Evolutionary conservation across 2,113 vertebrate genomes (phyloP), one percentile per base, ranked within the genome.

Genomic region (Microcebus griseorufus): DNA sequence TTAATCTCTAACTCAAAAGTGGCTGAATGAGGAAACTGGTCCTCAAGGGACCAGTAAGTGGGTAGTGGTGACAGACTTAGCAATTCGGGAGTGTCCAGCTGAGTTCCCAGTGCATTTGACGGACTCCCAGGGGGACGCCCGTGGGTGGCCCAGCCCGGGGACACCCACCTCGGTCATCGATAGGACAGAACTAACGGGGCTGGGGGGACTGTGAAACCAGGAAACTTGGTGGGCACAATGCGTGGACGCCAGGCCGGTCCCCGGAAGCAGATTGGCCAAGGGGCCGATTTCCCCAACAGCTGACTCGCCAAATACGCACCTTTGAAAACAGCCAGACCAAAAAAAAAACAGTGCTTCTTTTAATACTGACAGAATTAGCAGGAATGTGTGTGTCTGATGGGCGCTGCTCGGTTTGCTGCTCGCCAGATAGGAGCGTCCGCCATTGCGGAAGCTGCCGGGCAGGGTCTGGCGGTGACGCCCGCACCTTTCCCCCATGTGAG

Each of bases 401-500:
- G n/a, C n/a, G n/a, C n/a, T 2, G 58, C 4, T 37, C 32, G 1
- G 25, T 37, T 9, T 69, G 53, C 1, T 65, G n/a, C 62, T 92
- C 29, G 22, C 45, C 92, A 22, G 3, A 2, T 6, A 7, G 18
- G 22, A 65, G 6, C 2, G 0, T 25, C 27, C 5, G 0, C 13
- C 65, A 0, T 0, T 23, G 1, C 12, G 3, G 0, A 39, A n/a
- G 67, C 1, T 1, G 3, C 1, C 5, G 20, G 55, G n/a, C 32
- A 10, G 45, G n/a, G 22, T 25, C 60, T 16, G 86, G 79, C 0
- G 0, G n/a, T 27, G n/a, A 4, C 20, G 11, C 64, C 8, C 1
- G n/a, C 23, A 17, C 32, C 62, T 12, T 29, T 42, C 12, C 25
- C 9, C 3, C 6, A 0, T 6, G 25, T 22, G 12, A 16, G 37